Base-by-base conservation (phyloP, 2,888 invertebrate genomes). In the Drosophila mercatorum region DNA sequence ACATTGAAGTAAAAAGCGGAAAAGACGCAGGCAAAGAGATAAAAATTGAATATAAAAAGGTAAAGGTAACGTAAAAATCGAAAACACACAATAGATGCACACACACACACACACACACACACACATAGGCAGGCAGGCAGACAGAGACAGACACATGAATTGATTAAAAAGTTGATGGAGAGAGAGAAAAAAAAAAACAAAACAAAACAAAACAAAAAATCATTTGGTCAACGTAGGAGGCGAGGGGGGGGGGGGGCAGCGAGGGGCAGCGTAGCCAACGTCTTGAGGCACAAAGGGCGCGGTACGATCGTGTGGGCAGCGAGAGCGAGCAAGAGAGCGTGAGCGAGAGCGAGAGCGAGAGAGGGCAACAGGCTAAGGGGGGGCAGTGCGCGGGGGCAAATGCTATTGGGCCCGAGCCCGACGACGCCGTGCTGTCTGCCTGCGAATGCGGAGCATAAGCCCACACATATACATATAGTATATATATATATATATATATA, bases 1-100 rank as follows among this genome's bases (percentile, higher is more conserved):
- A 70, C 63, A 68, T 63, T 59, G 61, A 68, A 78, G 66, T 78
- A 81, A 80, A 80, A 82, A 74, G 79, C 81, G 86, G 80, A 88
- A 89, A 84, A 84, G 89, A 82, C 85, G 71, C 85, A 88, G 84
- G 83, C 89, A 88, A 89, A 89, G 88, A 84, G 84, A 84, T 89
- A 84, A 84, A 84, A 89, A 84, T 84, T 89, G 85, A 84, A 89
- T 84, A 88, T 84, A 83, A 83, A 87, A 78, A 80, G 77, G 77
- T 80, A 78, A 84, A 84, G 89, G 83, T 84, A 84, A 84, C 83
- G 88, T 87, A 80, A 84, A 80, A 84, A 84, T 85, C 88, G 85
- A 89, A 88, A 84, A 89, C 72, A 81, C 84, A 81, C 84, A 81
- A 81, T 81, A 81, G 82, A 84, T 75, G 75, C 73, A 89, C 81